A percentile compares a stretch with the other conserved stretches of the same genome.
Conservation (phyloP, 2,797 vertebrate species). For the Pseudocheirus occidentalis region DNA sequence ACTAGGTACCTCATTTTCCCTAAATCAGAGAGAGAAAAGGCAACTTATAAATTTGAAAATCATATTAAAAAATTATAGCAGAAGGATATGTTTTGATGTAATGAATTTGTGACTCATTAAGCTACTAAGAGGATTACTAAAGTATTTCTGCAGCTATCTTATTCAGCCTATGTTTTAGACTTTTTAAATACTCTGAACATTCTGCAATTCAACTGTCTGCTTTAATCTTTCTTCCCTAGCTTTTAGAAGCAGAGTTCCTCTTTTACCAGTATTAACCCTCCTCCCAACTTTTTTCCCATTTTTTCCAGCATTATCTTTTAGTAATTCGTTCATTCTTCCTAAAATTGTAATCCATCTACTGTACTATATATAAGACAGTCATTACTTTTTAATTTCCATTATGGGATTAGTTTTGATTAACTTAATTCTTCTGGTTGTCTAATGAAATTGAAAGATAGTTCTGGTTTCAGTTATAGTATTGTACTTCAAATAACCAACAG, state of each 20-base stretch:
- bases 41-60: conserved; percentile 47
- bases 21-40: conserved; percentile 36
- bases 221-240: conserved; percentile 47
- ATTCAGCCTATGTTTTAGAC: conserved; percentile 41
- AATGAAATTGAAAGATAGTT: conserved; percentile 27
- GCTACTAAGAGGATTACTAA: conserved; percentile 46
- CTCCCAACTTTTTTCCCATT: conserved; percentile 2
- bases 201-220: conserved; percentile 51
- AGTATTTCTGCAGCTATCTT: conserved; percentile 49
- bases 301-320: conserved; percentile 46
- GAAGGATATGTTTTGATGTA: conserved; percentile 56
- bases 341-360: conserved; percentile 35
- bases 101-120: conserved; percentile 51
- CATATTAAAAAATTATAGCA: conserved; percentile 45
- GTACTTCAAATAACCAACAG: conserved; percentile 34
- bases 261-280: conserved; percentile 27
- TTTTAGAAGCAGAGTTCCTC: conserved; percentile 49
- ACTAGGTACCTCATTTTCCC: not conserved
- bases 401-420: conserved; percentile 47
- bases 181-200: conserved; percentile 49
- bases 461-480: conserved; percentile 35
- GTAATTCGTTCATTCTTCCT: conserved; percentile 26
- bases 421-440: not conserved
- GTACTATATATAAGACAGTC: conserved; percentile 3
- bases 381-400: conserved; percentile 53